Evolutionary conservation across 2,888 invertebrate species (phyloP), one percentile per base, ranked within the genome.

Genomic region (Habroteleia sp.): DNA sequence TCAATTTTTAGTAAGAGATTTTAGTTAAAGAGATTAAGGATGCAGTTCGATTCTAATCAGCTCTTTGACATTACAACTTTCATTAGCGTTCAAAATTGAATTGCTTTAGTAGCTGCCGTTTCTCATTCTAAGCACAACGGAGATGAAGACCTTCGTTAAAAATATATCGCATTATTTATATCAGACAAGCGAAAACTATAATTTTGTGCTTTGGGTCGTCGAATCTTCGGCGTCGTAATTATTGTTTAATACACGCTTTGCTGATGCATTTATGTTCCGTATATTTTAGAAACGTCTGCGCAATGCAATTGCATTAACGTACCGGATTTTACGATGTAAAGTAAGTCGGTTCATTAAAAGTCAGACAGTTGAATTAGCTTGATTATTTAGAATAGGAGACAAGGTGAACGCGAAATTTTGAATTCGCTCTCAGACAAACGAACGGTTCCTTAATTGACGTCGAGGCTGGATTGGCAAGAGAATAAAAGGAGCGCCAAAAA

Each of bases 351-450:
- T 72, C 76, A 58, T 72, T 72, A 76, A 66, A 68, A 76, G 73
- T 68, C 68, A 62, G 60, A 71, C 52, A 60, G 35, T 48, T 6
- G 62, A 75, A 75, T 76, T 76, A 62, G 72, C 56, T 62, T 76
- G 72, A 72, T 72, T 76, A 76, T 68, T 56, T 63, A 17, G 44
- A 44, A 39, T 13, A 29, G 23, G 39, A 31, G 37, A 37, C 63
- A 46, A 41, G 46, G 17, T 35, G 58, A 16, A 41, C 35, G 33
- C 13, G 60, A 31, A 52, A 68, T 62, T 76, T 62, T 25, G 66
- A 42, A 58, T 66, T 62, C 31, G 10, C 44, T 14, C 23, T 62
- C 23, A 63, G 54, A 58, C 41, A 33, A 52, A 63, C 23, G 46
- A 72, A 46, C 33, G 52, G 56, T 11, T 17, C 50, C 63, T 50